Percentiles rank a stretch among this genome's conserved stretches.
phyloP scores from a whole-genome alignment of 2,888 invertebrate genomes.

The Drosophila seclusa region DNA sequence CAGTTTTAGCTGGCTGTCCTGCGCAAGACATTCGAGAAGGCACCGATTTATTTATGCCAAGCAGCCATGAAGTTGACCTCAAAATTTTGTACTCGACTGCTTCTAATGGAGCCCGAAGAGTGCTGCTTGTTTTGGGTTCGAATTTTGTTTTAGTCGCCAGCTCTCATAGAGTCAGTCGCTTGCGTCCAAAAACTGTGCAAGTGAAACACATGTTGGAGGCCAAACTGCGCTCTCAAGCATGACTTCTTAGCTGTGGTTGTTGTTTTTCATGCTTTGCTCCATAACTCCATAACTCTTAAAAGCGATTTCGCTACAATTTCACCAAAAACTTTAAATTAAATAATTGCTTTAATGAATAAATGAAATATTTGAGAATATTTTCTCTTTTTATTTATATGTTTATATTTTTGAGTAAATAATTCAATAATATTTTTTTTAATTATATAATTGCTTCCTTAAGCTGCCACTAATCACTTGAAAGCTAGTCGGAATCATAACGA shows the following conservation, averaged over 20 bases:
- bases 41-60: conserved; percentile 74
- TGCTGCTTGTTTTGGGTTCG: conserved; percentile 1
- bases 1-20: background rate
- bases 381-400: background rate
- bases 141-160: background rate
- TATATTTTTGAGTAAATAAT: background rate
- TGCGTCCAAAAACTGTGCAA: conserved; percentile 30
- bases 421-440: background rate
- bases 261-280: background rate
- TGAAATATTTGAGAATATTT: background rate
- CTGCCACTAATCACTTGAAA: background rate
- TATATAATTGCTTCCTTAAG: background rate
- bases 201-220: conserved; percentile 55
- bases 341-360: background rate
- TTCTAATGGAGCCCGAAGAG: background rate
- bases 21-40: conserved; percentile 27
- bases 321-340: background rate
- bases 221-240: conserved; percentile 9
- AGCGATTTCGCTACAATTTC: conserved; percentile 3
- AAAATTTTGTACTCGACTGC: conserved; percentile 51
- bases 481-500: background rate
- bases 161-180: background rate
- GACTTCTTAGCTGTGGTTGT: conserved; percentile 5
- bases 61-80: conserved; percentile 66
- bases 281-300: background rate